Conservation (phyloP, 2,888 invertebrate species). For the Dinocampus coccinellae region DNA sequence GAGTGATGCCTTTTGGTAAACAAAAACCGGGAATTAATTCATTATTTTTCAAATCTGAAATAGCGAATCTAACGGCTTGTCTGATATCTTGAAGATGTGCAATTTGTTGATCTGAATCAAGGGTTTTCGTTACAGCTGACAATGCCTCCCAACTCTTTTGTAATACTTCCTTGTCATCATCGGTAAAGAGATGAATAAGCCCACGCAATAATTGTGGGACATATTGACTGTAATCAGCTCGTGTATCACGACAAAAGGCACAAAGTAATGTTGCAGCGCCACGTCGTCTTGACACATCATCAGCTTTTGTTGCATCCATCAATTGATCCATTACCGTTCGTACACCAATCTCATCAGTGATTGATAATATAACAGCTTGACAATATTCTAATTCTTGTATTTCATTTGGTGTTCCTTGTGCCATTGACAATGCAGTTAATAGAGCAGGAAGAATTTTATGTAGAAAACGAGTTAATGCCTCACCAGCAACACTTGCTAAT, state of each 20-base stretch:
- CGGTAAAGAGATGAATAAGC: slow-evolving; percentile 86
- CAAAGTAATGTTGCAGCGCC: slow-evolving; percentile 90
- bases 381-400: slow-evolving; percentile 89
- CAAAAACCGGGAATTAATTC: slow-evolving; percentile 93
- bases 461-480: slow-evolving; percentile 90
- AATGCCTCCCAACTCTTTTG: slow-evolving; percentile 94
- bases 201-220: slow-evolving; percentile 90
- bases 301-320: slow-evolving; percentile 80
- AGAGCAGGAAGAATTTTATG: slow-evolving; percentile 93
- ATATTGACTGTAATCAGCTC: slow-evolving; percentile 89
- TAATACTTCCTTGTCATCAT: slow-evolving; percentile 83
- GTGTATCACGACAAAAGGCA: slow-evolving; percentile 90
- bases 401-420: slow-evolving; percentile 78
- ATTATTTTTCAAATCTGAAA: slow-evolving; percentile 84
- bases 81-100: slow-evolving; percentile 90
- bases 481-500: slow-evolving; percentile 94
- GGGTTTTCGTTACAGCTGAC: slow-evolving; percentile 87
- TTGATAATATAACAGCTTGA: slow-evolving; percentile 91
- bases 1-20: slow-evolving; percentile 92
- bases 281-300: slow-evolving; percentile 76
- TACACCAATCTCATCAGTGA: slow-evolving; percentile 89
- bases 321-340: slow-evolving; percentile 89
- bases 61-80: slow-evolving; percentile 92
- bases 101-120: slow-evolving; percentile 87
- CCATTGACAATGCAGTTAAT: slow-evolving; percentile 79